Evolutionary conservation across 2,888 invertebrate genomes (phyloP).

Genomic region (Polia nebulosa): DNA sequence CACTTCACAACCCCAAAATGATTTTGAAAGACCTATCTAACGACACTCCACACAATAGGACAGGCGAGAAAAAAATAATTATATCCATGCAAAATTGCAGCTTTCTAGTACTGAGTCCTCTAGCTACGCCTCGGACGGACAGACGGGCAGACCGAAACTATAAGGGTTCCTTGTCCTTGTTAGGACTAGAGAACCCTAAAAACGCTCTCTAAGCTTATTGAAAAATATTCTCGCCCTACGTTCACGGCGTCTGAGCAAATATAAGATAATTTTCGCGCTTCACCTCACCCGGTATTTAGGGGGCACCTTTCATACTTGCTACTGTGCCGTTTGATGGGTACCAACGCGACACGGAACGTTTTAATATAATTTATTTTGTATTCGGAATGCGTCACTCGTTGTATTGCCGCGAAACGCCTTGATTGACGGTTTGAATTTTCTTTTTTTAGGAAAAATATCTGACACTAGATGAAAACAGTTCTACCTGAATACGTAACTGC

Average conservation of each 20-base stretch:
- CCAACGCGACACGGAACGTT: slow-evolving; percentile 73
- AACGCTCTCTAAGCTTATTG: slow-evolving; percentile 91
- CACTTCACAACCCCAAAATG: too few species aligned
- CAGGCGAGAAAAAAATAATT: too few species aligned
- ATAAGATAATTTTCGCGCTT: slow-evolving; percentile 91
- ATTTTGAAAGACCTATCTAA: too few species aligned
- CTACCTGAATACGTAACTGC: background rate
- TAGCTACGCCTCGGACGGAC: too few species aligned
- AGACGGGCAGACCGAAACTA: too few species aligned
- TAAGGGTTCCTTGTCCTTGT: too few species aligned
- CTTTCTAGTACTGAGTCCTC: too few species aligned
- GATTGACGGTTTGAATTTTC: slow-evolving; percentile 64
- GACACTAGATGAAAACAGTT: slow-evolving; percentile 1
- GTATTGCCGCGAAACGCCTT: slow-evolving; percentile 63
- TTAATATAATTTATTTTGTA: slow-evolving; percentile 89
- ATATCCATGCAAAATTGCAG: too few species aligned
- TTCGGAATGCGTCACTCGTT: slow-evolving; percentile 80
- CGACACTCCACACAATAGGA: too few species aligned
- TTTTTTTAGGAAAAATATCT: slow-evolving; percentile 32
- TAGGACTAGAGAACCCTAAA: too few species aligned
- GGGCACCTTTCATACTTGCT: slow-evolving; percentile 91
- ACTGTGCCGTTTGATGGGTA: slow-evolving; percentile 86
- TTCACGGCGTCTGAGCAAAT: slow-evolving; percentile 91
- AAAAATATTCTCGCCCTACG: slow-evolving; percentile 90
- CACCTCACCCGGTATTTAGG: slow-evolving; percentile 90